A percentile compares a stretch with the other conserved stretches of the same genome.
These are phyloP conservation scores for Leptogaster cylindrica DNA, from an alignment of 2,888 invertebrate species.

Conservation along the genomic window DNA sequence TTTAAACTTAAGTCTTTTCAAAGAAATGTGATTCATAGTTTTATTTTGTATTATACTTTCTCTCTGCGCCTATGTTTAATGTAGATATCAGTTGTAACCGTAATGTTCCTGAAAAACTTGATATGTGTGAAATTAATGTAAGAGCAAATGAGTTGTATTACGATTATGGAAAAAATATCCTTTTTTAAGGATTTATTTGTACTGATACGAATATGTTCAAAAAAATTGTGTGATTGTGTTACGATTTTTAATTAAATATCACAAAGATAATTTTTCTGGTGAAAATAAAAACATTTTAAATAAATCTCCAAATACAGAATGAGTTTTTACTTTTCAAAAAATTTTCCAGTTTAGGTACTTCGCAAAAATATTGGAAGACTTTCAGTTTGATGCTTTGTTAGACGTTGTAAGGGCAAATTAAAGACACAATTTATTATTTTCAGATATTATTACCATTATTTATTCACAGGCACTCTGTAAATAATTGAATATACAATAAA, in stretches of 20 bases:
- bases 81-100: constrained; percentile 5
- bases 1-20: neutral
- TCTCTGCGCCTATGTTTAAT: constrained; percentile 15
- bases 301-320: constrained; percentile 6
- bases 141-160: constrained; percentile 9
- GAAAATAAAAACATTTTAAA: constrained; percentile 26
- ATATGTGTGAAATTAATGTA: constrained; percentile 22
- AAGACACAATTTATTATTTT: too few species aligned
- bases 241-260: constrained; percentile 28
- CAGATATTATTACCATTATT: too few species aligned
- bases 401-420: too few species aligned
- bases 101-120: constrained; percentile 32
- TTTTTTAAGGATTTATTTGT: constrained; percentile 14
- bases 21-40: constrained; percentile 37
- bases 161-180: constrained; percentile 4
- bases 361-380: too few species aligned
- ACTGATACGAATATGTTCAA: constrained; percentile 24
- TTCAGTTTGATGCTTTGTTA: too few species aligned
- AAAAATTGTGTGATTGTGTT: constrained; percentile 18
- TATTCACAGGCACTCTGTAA: constrained; percentile 33
- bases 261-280: constrained; percentile 11
- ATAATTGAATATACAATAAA: constrained; percentile 10
- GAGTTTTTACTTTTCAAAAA: neutral
- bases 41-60: constrained; percentile 37
- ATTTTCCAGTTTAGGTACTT: too few species aligned